Base-by-base conservation (phyloP, 2,888 invertebrate species). In the Panorpa germanica region DNA sequence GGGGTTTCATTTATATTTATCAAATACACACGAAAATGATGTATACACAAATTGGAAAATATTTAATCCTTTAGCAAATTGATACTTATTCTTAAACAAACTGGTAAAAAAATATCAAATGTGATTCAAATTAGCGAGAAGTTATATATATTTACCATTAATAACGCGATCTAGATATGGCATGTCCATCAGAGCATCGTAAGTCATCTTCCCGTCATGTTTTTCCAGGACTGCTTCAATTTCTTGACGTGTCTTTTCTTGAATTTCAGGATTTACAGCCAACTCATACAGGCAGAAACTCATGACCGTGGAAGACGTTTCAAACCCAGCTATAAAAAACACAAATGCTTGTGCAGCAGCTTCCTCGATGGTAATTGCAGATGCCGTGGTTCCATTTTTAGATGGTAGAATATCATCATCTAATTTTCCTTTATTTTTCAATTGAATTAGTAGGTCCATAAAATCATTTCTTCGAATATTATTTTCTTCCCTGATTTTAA, bases 311-410 rank as follows among this genome's bases (percentile, higher is more conserved):
- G 56, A 52, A 0, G 52, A 52, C 1, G 54, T 55, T 37, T 56
- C 55, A 34, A 50, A 55, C 3, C 57, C 57, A 17, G 51, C 57
- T 14, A 49, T n/a, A n/a, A 51, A 49, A 38, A 56, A 56, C 5
- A 53, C 40, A 11, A 53, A 46, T 9, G 45, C 43, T 13, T 53
- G 49, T 4, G 53, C 48, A 4, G 47, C 42, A 7, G 37, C n/a
- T 29, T n/a, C n/a, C n/a, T n/a, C n/a, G n/a, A n/a, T n/a, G n/a
- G 21, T 32, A 4, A 36, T 13, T 8, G 21, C 30, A n/a, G n/a
- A n/a, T n/a, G n/a, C n/a, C n/a, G n/a, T n/a, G 7, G 20, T 19
- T 19, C 7, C 7, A 19, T 19, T 19, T 5, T 33, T 10, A n/a
- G n/a, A n/a, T n/a, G n/a, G n/a, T n/a, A n/a, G n/a, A n/a, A n/a